phyloP scores from a whole-genome alignment of 2,888 invertebrate species.

The Hirtodrosophila trivittata region DNA sequence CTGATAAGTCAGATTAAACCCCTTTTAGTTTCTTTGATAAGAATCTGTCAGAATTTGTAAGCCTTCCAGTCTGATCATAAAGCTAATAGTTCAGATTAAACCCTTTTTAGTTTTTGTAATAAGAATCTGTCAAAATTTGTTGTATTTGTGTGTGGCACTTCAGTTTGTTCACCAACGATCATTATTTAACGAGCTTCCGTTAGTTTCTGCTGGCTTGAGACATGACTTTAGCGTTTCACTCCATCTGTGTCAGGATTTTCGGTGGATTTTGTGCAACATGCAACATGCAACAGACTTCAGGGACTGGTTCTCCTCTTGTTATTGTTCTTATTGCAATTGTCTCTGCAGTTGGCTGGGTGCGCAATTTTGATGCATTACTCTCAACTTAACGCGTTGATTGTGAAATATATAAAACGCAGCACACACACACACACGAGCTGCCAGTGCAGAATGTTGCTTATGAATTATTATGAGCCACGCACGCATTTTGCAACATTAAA shows the following conservation, averaged over 20 bases:
- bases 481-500: slow-evolving; percentile 79
- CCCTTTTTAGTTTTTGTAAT: no score
- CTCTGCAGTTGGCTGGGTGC: slow-evolving; percentile 24
- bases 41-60: no score
- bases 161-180: slow-evolving; percentile 25
- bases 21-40: no score
- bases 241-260: slow-evolving; percentile 61
- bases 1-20: no score
- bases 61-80: no score
- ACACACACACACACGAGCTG: slow-evolving; percentile 26
- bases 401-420: slow-evolving; percentile 51
- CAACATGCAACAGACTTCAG: slow-evolving; percentile 9
- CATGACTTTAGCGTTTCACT: slow-evolving; percentile 30
- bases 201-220: slow-evolving; percentile 12
- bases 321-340: slow-evolving; percentile 15
- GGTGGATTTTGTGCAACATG: slow-evolving; percentile 19
- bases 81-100: no score
- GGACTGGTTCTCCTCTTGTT: slow-evolving; percentile 1
- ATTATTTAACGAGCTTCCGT: slow-evolving; percentile 7
- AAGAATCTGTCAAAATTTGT: no score
- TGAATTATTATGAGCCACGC: slow-evolving; percentile 77
- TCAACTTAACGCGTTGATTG: slow-evolving; percentile 77
- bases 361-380: slow-evolving; percentile 74
- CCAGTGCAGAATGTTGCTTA: slow-evolving; percentile 74
- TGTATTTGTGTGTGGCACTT: neutral